Evolutionary conservation across 1,140 invertebrate species (phyloP), one percentile per base, ranked within the genome.

Genomic region (Elymnias hypermnestra): DNA sequence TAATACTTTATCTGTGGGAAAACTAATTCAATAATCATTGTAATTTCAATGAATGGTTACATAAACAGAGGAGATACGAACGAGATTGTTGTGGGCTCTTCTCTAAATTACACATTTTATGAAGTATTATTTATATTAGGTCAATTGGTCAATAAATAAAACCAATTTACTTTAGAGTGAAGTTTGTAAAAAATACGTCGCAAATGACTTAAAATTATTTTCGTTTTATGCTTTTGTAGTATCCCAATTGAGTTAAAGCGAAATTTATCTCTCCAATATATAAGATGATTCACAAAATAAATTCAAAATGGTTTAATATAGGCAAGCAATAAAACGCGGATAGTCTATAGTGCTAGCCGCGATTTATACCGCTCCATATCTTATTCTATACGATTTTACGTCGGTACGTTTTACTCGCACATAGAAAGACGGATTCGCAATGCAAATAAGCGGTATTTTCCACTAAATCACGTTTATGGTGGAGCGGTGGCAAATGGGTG

Each of bases 391-490:
- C 57, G 45, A 54, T 71, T 73, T 74, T 69, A 71, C 56, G 63
- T 62, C 57, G 57, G 56, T 59, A 66, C 65, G 63, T 29, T 70
- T 81, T 69, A 69, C 53, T 55, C 29, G 46, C 53, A 50, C 56
- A 63, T 47, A 48, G 53, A 43, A 44, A 72, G 62, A 81, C 62
- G 65, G 71, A 73, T 77, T 63, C 70, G 58, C 57, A 53, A 71
- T 74, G 68, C 73, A 76, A 81, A 81, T 81, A 77, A 72, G 73
- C 67, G 51, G 57, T 72, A 69, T 77, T 71, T 71, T 68, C 55
- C 49, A 69, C 50, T 77, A 77, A 81, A 77, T 75, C 69, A 68
- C 62, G 43, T 74, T 77, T 63, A 67, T 69, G 58, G 54, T 36
- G 42, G 58, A 45, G 57, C 48, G 46, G 52, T 44, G 49, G 53